A percentile compares a stretch with the other conserved stretches of the same genome.
phyloP scores from a whole-genome alignment of 2,797 vertebrate species.

The Lerista edwardsae region DNA sequence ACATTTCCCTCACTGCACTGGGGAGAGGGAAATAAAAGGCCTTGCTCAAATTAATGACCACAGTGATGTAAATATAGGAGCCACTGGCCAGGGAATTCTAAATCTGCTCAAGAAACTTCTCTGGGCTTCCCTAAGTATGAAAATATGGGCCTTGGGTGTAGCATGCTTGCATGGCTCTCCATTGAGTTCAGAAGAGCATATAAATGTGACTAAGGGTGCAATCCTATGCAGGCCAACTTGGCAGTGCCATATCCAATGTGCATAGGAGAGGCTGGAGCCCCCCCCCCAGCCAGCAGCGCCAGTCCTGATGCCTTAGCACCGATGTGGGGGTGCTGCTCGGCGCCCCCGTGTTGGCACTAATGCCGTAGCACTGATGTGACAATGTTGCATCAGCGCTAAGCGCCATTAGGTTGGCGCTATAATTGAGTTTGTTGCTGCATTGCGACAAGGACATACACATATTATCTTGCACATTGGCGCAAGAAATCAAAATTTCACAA shows the following conservation, averaged over 20 bases:
- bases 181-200: conserved; percentile 25
- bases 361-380: too few species aligned
- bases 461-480: neutral
- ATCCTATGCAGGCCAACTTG: too few species aligned
- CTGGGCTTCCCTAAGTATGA: conserved; percentile 58
- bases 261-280: too few species aligned
- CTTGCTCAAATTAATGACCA: conserved; percentile 71
- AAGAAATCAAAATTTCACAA: too few species aligned
- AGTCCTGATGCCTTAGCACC: too few species aligned
- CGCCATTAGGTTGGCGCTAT: too few species aligned
- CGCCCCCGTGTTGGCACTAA: too few species aligned
- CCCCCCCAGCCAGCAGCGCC: too few species aligned
- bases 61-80: conserved; percentile 72
- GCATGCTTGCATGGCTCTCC: conserved; percentile 26
- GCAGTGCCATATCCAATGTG: too few species aligned
- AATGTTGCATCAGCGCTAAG: too few species aligned
- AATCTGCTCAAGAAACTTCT: conserved; percentile 52
- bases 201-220: conserved; percentile 21
- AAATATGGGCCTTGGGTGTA: conserved; percentile 60
- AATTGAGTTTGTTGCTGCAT: neutral
- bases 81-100: conserved; percentile 33
- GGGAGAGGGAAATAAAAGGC: conserved; percentile 63
- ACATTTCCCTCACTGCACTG: conserved; percentile 62
- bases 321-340: too few species aligned
- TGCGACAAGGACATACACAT: neutral